Evolutionary conservation across 2,113 vertebrate species (phyloP).

Genomic region (Halcyon senegalensis): DNA sequence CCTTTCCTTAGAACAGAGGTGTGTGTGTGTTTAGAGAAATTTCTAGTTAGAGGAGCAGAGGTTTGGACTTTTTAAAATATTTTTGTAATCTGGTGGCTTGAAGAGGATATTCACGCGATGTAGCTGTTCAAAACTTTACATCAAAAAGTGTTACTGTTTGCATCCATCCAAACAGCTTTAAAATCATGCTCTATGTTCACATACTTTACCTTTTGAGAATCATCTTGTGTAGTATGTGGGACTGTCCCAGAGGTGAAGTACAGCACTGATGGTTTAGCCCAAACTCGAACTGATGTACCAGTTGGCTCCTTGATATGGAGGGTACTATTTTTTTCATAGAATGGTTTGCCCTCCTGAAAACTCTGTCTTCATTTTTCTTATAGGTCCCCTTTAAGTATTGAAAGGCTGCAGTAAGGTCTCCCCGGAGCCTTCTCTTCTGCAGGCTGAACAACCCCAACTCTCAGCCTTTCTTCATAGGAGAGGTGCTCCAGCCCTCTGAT

Average conservation of each 20-base stretch:
- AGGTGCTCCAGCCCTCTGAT: neutral
- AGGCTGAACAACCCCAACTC: neutral
- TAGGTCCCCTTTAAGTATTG: neutral
- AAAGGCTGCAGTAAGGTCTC: neutral
- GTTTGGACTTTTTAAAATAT: neutral
- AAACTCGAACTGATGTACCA: neutral
- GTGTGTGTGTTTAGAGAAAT: neutral
- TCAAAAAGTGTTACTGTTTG: neutral
- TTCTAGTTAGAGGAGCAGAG: neutral
- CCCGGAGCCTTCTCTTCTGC: neutral
- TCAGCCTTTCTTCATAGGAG: neutral
- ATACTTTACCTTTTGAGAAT: neutral
- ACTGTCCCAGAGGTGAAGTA: neutral
- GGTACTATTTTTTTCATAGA: neutral
- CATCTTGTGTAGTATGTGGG: neutral
- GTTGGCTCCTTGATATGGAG: neutral
- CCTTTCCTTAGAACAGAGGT: neutral
- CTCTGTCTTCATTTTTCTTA: neutral
- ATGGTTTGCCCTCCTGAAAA: neutral
- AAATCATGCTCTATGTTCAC: neutral
- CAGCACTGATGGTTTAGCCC: neutral
- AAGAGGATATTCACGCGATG: neutral
- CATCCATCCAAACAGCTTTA: neutral
- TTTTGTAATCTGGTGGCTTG: neutral
- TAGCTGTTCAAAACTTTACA: neutral